phyloP scores from a whole-genome alignment of 2,113 vertebrate species.

The Melospiza melodia region DNA sequence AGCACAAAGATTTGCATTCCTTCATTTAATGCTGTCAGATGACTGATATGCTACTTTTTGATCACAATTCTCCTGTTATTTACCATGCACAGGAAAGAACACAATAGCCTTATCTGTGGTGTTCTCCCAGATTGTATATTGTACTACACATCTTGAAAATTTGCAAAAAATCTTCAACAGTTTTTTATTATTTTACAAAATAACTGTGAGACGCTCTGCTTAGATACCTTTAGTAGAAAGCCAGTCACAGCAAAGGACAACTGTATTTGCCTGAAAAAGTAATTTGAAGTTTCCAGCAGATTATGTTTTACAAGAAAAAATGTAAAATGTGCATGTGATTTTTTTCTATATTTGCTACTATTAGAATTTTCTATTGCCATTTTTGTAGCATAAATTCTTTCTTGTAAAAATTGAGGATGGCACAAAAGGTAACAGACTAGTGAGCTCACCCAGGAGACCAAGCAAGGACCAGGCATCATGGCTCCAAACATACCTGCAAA shows the following conservation, averaged over 20 bases:
- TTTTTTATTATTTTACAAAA: neutral
- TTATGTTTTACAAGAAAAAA: neutral
- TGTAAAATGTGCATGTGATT: neutral
- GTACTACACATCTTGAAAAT: neutral
- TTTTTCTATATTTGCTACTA: neutral
- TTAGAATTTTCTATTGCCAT: neutral
- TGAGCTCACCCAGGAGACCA: neutral
- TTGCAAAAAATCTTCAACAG: neutral
- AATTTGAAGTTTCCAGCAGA: neutral
- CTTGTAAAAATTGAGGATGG: neutral
- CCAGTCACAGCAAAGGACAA: neutral
- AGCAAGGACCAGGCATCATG: neutral
- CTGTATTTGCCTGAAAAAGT: neutral
- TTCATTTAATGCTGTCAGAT: neutral
- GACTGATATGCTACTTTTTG: neutral
- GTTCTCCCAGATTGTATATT: neutral
- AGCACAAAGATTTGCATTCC: neutral
- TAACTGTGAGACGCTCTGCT: neutral
- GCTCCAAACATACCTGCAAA: neutral
- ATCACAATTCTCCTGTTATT: neutral
- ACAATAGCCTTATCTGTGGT: neutral
- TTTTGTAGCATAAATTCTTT: neutral
- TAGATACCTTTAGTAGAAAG: neutral
- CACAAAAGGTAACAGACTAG: neutral
- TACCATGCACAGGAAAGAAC: neutral